phyloP scores from a whole-genome alignment of 2,113 vertebrate species.

The Lamprologus callipterus region DNA sequence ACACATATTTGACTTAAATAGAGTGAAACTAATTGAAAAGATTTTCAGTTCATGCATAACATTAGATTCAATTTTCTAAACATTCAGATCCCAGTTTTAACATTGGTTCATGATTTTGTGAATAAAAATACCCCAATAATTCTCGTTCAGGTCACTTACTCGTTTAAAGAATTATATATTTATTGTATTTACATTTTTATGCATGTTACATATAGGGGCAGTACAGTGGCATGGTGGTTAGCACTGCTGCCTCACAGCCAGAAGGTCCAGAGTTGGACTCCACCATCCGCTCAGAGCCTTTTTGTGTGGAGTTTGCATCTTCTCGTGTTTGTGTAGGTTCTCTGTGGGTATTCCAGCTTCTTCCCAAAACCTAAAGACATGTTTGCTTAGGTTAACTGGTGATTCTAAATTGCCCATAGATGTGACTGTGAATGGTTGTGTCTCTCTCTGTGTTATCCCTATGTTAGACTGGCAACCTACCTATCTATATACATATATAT shows the following conservation, averaged over 20 bases:
- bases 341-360: not conserved
- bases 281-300: not conserved
- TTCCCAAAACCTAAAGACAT: not conserved
- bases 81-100: not conserved
- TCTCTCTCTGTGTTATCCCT: not conserved
- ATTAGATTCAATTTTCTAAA: not conserved
- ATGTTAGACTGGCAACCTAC: not conserved
- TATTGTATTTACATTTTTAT: not conserved
- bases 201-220: not conserved
- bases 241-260: not conserved
- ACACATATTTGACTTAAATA: not conserved
- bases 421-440: not conserved
- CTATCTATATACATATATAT: accelerated
- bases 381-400: not conserved
- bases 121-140: not conserved
- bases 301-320: not conserved
- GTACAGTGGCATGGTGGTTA: not conserved
- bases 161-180: not conserved
- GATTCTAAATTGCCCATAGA: not conserved
- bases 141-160: not conserved
- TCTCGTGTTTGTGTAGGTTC: not conserved
- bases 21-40: not conserved
- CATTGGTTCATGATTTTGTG: not conserved
- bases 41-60: not conserved
- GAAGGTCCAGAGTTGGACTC: not conserved